These are phyloP conservation scores for Euwallacea fornicatus DNA, from an alignment of 1,140 invertebrate genomes.

Conservation along the genomic window DNA sequence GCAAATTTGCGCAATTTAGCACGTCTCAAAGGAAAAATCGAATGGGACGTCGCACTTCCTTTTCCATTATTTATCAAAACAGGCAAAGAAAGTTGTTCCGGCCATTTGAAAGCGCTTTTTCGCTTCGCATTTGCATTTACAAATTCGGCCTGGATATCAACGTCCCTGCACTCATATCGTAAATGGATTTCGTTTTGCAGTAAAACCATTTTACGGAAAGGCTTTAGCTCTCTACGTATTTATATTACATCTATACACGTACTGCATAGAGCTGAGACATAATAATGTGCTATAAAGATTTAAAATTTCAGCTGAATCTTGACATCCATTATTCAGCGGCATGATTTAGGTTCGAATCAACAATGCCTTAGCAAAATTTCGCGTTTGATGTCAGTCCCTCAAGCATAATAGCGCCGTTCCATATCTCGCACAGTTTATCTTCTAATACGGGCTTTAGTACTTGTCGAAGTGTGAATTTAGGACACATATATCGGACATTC, in stretches of 20 bases:
- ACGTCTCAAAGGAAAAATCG: background rate
- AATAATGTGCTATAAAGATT: too few species aligned
- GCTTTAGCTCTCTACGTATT: constrained; percentile 6
- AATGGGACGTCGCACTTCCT: background rate
- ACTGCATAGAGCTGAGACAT: too few species aligned
- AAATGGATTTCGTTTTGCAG: constrained; percentile 26
- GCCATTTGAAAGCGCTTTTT: constrained; percentile 2
- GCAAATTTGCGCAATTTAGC: too few species aligned
- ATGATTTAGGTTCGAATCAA: background rate
- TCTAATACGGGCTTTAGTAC: constrained; percentile 22
- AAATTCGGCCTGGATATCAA: constrained; percentile 4
- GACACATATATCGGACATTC: constrained; percentile 33
- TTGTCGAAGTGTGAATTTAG: constrained; percentile 31
- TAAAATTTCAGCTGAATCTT: too few species aligned
- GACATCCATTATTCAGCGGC: too few species aligned
- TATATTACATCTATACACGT: background rate
- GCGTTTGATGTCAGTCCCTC: constrained; percentile 5
- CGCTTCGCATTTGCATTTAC: constrained; percentile 12
- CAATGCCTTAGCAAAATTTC: constrained; percentile 10
- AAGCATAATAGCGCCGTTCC: constrained; percentile 16
- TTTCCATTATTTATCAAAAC: constrained; percentile 4
- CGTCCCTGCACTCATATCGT: constrained; percentile 11
- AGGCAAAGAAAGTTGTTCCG: background rate
- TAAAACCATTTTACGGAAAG: constrained; percentile 10
- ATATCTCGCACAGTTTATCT: constrained; percentile 23